Percentiles rank a stretch among this genome's conserved stretches.
These are phyloP conservation scores for Nomada ruficornis DNA, from an alignment of 2,888 invertebrate species.

Conservation along the genomic window DNA sequence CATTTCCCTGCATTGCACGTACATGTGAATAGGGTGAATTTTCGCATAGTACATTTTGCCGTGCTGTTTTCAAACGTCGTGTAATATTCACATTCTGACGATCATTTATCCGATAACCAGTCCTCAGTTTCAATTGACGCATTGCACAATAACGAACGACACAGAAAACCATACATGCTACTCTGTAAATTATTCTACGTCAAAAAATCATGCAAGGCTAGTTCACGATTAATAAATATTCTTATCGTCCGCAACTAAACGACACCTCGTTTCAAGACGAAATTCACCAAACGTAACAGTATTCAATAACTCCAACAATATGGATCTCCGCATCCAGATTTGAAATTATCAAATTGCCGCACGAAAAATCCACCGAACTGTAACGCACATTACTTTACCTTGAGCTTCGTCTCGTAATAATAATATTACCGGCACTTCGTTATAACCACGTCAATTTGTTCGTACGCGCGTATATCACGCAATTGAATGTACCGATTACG, in stretches of 20 bases:
- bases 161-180: background rate
- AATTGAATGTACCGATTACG: constrained; percentile 34
- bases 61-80: background rate
- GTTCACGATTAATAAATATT: too few relatives aligned
- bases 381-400: too few relatives aligned
- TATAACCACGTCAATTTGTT: constrained; percentile 5
- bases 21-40: background rate
- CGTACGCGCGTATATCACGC: background rate
- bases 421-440: background rate
- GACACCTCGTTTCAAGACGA: too few relatives aligned
- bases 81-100: background rate
- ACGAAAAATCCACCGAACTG: too few relatives aligned
- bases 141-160: background rate
- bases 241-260: too few relatives aligned
- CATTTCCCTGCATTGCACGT: background rate
- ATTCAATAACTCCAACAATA: too few relatives aligned
- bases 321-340: too few relatives aligned
- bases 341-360: too few relatives aligned
- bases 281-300: too few relatives aligned
- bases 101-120: background rate
- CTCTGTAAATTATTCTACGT: background rate
- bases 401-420: too few relatives aligned
- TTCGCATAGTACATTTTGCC: background rate
- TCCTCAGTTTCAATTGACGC: background rate
- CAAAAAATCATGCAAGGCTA: background rate